Evolutionary conservation across 2,888 invertebrate species (phyloP), one percentile per base, ranked within the genome.

Genomic region (Lasioglossum figueresi): DNA sequence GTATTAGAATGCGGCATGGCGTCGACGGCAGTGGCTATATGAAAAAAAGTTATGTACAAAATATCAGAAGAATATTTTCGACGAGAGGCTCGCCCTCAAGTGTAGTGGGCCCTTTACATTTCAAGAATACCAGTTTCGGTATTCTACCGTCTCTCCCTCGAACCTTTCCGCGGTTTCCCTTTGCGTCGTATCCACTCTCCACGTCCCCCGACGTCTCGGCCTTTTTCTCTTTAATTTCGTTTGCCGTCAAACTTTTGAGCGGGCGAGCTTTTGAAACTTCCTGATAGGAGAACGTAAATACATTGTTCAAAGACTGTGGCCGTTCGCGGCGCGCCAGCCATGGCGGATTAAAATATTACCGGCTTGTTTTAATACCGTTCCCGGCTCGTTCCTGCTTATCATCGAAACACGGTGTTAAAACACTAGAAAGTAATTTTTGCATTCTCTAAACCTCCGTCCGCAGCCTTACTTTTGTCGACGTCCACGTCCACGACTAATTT

Each of bases 221-320:
- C 79, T 66, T 79, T 83, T 79, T 83, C 82, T 76, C 78, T 83
- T 83, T 88, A 90, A 92, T 91, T 91, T 91, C 87, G 88, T 89
- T 92, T 88, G 88, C 86, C 88, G 88, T 82, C 84, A 85, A 91
- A 92, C 88, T 87, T 92, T 89, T 86, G 87, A 89, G 88, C 89
- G 81, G 48, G 40, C 71, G 82, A 74, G 87, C 88, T 91, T 86
- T 88, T 84, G 84, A 88, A 90, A 90, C 74, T 80, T 74, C 70
- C 72, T 10, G 63, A 84, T 84, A 84, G 56, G 71, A 84, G 85
- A 76, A 84, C 71, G 76, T 79, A 84, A 84, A 84, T 79, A 84
- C 79, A 84, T 79, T 79, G 85, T 79, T 79, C 72, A 76, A 84
- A 79, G 79, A 76, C 75, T 37, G 19, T 68, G 43, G 37, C 37